Percentiles rank a stretch among this genome's conserved stretches.
These are phyloP conservation scores for Hypothenemus hampei DNA, from an alignment of 1,140 invertebrate genomes.

Conservation along the genomic window DNA sequence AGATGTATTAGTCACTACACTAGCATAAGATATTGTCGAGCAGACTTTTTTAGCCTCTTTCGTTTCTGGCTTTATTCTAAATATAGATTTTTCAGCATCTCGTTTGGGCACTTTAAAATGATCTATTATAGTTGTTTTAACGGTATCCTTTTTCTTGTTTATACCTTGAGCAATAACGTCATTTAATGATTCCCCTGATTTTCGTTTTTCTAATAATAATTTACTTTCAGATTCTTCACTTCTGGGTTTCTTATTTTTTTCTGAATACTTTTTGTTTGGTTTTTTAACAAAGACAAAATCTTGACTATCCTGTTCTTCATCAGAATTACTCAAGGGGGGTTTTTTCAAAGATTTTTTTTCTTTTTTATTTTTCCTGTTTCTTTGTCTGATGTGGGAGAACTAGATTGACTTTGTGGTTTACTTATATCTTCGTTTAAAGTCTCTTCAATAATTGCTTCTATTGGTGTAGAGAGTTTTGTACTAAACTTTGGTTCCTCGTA, in stretches of 20 bases:
- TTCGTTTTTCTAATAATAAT: slow-evolving; percentile 9
- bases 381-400: neutral
- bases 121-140: slow-evolving; percentile 24
- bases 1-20: slow-evolving; percentile 24
- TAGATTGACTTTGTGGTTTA: slow-evolving; percentile 13
- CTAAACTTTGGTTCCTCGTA: slow-evolving; percentile 31
- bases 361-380: slow-evolving; percentile 9
- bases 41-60: slow-evolving; percentile 33
- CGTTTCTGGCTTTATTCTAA: slow-evolving; percentile 16
- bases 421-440: slow-evolving; percentile 31
- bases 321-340: no score
- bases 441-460: slow-evolving; percentile 35
- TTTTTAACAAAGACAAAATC: slow-evolving; percentile 22
- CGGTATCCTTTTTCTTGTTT: slow-evolving; percentile 17
- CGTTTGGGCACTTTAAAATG: slow-evolving; percentile 23
- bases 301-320: slow-evolving; percentile 7
- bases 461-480: slow-evolving; percentile 31
- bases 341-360: slow-evolving; percentile 12
- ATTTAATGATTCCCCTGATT: slow-evolving; percentile 14
- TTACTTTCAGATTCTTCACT: slow-evolving; percentile 22
- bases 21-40: slow-evolving; percentile 30
- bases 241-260: slow-evolving; percentile 24
- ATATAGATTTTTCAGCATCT: neutral
- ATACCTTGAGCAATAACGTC: slow-evolving; percentile 18
- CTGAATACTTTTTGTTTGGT: slow-evolving; percentile 3